Base-by-base conservation (phyloP, 2,888 invertebrate species). In the Exephanes ischioxanthus region DNA sequence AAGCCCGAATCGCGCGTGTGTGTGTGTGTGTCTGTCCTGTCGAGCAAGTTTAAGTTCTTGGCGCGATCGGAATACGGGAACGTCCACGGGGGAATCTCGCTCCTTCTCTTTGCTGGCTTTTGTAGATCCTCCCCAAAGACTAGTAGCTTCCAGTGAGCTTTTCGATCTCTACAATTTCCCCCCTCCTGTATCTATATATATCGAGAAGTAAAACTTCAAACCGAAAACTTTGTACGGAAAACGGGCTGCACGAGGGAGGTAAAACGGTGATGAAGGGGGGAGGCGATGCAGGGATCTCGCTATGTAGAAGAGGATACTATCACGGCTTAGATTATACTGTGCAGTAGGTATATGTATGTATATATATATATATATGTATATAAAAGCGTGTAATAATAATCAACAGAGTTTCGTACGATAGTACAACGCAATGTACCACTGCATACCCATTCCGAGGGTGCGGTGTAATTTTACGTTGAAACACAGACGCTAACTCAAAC, bases 61-160 rank as follows among this genome's bases (percentile, higher is more conserved):
- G 68, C 58, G 55, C 79, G 77, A 84, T 84, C 79, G 77, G 66
- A 82, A 79, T 73, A 79, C 78, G 66, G 75, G 70, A 66, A 82
- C 63, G 51, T 80, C 76, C 85, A 66, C 83, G 19, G 51, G 78
- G 83, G 82, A 82, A 80, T 83, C 77, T 61, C 72, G 72, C 79
- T 70, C 22, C 58, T 77, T 73, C 72, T 71, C 76, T 85, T 80
- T 63, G 66, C 76, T 53, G 72, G 76, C 37, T 80, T 71, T 80
- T 75, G 58, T 16, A 72, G 72, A 78, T 85, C 76, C 82, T 85
- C 85, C 85, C 85, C 77, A 77, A 85, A 85, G 85, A 80, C 81
- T 30, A 37, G 26, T 75, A 81, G 73, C 67, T 51, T 80, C 33
- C 75, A 41, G 66, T 33, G 76, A 82, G 85, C 85, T 82, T 83